Conservation (phyloP, 2,888 invertebrate genomes). For the Opisthograptis luteolata region DNA sequence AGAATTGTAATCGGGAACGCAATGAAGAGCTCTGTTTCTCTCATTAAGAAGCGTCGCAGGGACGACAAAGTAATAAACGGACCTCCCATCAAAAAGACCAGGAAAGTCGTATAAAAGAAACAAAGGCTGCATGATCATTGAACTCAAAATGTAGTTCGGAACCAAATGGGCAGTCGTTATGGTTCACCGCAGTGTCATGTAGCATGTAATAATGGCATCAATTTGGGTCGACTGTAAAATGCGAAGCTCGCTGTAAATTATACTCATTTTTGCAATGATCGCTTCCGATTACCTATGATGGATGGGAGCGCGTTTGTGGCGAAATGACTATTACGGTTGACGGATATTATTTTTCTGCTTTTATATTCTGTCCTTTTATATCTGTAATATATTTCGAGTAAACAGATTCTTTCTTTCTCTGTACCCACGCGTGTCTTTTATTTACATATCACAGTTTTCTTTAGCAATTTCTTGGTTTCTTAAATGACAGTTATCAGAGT, state of each 20-base stretch:
- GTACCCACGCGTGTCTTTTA: conserved; percentile 15
- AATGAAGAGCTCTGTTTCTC: conserved; percentile 50
- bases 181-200: conserved; percentile 65
- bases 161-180: conserved; percentile 60
- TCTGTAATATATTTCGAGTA: conserved; percentile 36
- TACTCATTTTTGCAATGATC: conserved; percentile 77
- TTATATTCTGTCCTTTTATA: conserved; percentile 36
- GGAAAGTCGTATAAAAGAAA: conserved; percentile 40
- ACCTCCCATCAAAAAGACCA: conserved; percentile 59
- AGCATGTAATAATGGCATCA: conserved; percentile 71
- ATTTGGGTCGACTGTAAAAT: conserved; percentile 74
- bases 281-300: conserved; percentile 79
- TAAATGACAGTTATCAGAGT: conserved; percentile 1
- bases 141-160: conserved; percentile 46
- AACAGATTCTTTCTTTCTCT: conserved; percentile 25
- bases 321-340: conserved; percentile 52
- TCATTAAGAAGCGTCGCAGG: conserved; percentile 56
- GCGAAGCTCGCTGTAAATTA: conserved; percentile 71
- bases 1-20: conserved; percentile 62
- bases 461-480: background rate
- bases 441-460: background rate
- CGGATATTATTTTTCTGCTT: conserved; percentile 45
- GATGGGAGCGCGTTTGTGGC: conserved; percentile 60
- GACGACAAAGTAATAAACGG: conserved; percentile 58
- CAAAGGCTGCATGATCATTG: conserved; percentile 40